Evolutionary conservation across 1,140 invertebrate genomes (phyloP), one percentile per base, ranked within the genome.

Genomic region (Druon quercuslanigerum): DNA sequence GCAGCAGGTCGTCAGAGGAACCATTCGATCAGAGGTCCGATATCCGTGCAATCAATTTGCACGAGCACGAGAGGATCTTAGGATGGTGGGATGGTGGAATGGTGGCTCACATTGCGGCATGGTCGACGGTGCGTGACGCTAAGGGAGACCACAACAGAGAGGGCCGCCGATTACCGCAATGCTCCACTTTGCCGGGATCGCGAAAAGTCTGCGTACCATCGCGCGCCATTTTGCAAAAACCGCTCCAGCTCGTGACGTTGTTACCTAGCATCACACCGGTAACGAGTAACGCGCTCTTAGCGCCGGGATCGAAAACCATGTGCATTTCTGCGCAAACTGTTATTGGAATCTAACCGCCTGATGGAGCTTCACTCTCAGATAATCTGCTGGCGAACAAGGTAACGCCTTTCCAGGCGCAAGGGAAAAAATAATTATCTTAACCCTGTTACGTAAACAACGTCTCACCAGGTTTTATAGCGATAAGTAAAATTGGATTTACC

Each of bases 41-140:
- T 82, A 77, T 76, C 79, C 79, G 80, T 77, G 80, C 84, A 81
- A 88, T 88, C 87, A 88, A 87, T 88, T 88, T 87, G 83, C 84
- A 80, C 76, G 78, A 81, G 77, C 79, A 71, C 13, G 72, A 76
- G 71, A 51, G 74, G 72, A 77, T 77, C 73, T 81, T 52, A 72
- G 56, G 75, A 77, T 79, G 77, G 74, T 60, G 73, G 56, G 75
- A 77, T 79, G 77, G 74, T 60, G 73, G 73, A 75, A 79, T 83
- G 60, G 82, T 85, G 80, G 78, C 79, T 75, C 79, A 83, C 81
- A 84, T 86, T 86, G 86, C 84, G 83, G 86, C 83, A 82, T 87
- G 85, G 82, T 84, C 86, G 83, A 86, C 85, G 83, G 84, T 86
- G 88, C 88, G 86, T 89, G 86, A 89, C 86, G 84, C 80, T 78